phyloP scores from a whole-genome alignment of 2,888 invertebrate species.

The Machimus atricapillus region DNA sequence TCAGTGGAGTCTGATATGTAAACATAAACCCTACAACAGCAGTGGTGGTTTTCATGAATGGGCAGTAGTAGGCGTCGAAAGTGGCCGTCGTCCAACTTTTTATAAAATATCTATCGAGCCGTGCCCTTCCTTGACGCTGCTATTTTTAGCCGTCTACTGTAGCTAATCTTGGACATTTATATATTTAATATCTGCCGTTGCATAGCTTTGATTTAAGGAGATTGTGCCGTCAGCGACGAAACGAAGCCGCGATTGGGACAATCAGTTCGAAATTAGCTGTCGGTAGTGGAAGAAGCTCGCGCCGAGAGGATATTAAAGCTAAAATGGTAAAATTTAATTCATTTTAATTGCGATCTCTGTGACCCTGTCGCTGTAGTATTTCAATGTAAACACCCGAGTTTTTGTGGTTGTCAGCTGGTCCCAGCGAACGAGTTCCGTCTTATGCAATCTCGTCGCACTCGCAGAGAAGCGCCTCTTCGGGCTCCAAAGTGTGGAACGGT shows the following conservation, averaged over 20 bases:
- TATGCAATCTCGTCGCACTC: neutral
- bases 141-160: neutral
- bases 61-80: neutral
- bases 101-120: neutral
- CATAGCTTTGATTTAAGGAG: neutral
- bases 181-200: neutral
- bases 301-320: slow-evolving; percentile 21
- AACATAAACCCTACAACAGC: neutral
- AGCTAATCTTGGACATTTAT: neutral
- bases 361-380: neutral
- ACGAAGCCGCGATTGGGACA: neutral
- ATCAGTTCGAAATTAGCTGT: slow-evolving; percentile 34
- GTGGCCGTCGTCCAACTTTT: neutral
- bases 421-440: neutral
- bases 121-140: neutral
- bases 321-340: slow-evolving; percentile 3
- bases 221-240: neutral
- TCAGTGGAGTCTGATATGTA: neutral
- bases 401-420: neutral
- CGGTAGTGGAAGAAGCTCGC: slow-evolving; percentile 32
- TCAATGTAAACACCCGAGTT: neutral
- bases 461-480: neutral
- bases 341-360: neutral
- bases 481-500: neutral
- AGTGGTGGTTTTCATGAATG: neutral